These are phyloP conservation scores for Chaetodon auriga DNA, from an alignment of 2,113 vertebrate genomes.

Conservation along the genomic window DNA sequence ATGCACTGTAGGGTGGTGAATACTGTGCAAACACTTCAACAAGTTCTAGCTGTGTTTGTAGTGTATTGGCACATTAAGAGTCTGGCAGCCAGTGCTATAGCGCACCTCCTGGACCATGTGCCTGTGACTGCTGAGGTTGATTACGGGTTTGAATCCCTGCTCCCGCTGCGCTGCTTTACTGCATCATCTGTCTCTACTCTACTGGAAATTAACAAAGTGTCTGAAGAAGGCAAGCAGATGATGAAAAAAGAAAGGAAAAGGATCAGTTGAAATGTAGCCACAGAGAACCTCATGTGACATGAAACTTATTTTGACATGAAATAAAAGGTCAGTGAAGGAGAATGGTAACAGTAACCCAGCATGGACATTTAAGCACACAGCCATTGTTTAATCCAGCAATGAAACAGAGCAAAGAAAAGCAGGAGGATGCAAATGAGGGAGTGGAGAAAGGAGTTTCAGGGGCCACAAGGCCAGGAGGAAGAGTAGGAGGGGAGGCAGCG, in stretches of 20 bases:
- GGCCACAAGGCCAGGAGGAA: neutral
- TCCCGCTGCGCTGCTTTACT: constrained; percentile 10
- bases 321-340: neutral
- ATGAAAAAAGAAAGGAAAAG: neutral
- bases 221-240: neutral
- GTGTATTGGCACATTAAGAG: neutral
- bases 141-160: constrained; percentile 25
- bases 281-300: neutral
- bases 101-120: constrained; percentile 11
- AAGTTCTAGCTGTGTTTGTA: neutral
- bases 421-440: neutral
- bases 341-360: neutral
- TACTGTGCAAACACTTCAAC: constrained; percentile 1
- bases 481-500: neutral
- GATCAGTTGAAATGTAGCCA: neutral
- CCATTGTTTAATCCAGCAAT: neutral
- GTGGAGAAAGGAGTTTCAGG: neutral
- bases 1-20: neutral
- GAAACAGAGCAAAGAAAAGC: neutral
- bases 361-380: constrained; percentile 7
- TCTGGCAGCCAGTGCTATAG: neutral
- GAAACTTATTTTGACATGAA: too few species aligned
- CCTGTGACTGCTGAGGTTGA: constrained; percentile 8
- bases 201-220: constrained; percentile 15
- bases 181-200: constrained; percentile 31